Conservation (phyloP, 2,797 vertebrate species). For the Hypotaenidia okinawae region DNA sequence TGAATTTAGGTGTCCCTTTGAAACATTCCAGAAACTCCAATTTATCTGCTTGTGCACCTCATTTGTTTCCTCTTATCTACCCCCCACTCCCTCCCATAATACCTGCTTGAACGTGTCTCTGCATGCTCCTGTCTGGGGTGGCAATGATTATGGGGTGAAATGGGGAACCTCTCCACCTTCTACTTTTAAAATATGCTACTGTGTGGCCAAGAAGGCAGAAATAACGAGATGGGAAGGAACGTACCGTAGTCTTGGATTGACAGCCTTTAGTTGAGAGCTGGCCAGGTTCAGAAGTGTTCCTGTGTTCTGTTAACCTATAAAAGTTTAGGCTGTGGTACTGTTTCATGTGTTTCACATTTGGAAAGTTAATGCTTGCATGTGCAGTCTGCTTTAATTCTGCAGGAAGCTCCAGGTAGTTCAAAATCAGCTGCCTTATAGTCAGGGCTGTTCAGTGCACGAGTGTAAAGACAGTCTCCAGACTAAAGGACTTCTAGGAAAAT, state of each 20-base stretch:
- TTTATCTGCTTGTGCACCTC: background rate
- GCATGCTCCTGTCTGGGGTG: background rate
- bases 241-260: background rate
- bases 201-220: background rate
- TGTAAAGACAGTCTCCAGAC: background rate
- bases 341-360: background rate
- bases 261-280: background rate
- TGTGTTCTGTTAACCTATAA: background rate
- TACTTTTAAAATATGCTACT: background rate
- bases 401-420: background rate
- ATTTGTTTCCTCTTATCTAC: background rate
- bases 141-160: background rate
- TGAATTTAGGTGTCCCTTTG: background rate
- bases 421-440: background rate
- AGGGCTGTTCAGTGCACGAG: background rate
- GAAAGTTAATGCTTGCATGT: background rate
- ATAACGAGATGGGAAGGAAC: background rate
- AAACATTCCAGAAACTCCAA: background rate
- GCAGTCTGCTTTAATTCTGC: background rate
- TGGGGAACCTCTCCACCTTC: background rate
- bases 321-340: background rate
- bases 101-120: background rate
- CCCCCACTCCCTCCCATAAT: accelerated
- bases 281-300: background rate
- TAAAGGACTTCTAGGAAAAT: background rate